These are phyloP conservation scores for Aphidius colemani DNA, from an alignment of 2,888 invertebrate genomes.

Conservation along the genomic window DNA sequence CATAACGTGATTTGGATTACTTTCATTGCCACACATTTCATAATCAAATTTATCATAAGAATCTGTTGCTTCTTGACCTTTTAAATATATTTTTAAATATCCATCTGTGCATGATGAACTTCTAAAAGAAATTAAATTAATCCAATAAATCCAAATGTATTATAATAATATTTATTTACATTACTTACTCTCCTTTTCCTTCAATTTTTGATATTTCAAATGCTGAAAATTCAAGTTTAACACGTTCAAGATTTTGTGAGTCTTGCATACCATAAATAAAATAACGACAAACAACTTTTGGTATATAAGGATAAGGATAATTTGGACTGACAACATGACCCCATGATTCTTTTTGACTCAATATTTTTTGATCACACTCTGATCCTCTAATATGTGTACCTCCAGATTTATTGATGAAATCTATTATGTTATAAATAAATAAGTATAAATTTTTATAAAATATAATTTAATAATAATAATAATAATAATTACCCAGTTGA, in stretches of 20 bases:
- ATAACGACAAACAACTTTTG: constrained; percentile 95
- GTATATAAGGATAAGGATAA: constrained; percentile 93
- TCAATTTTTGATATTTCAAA: constrained; percentile 90
- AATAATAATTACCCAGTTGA: constrained; percentile 81
- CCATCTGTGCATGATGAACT: constrained; percentile 80
- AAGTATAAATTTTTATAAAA: no score
- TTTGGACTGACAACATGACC: constrained; percentile 95
- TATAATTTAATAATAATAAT: background rate
- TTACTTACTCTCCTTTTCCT: constrained; percentile 81
- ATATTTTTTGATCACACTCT: constrained; percentile 98
- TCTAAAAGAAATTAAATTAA: no score
- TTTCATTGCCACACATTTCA: constrained; percentile 84
- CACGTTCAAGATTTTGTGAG: constrained; percentile 92
- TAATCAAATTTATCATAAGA: constrained; percentile 93
- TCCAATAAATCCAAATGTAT: background rate
- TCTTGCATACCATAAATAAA: constrained; percentile 99
- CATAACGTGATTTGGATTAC: constrained; percentile 78
- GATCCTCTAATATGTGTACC: constrained; percentile 95
- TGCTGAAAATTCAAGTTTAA: constrained; percentile 83
- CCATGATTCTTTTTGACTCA: constrained; percentile 89
- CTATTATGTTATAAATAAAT: no score
- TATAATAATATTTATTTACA: constrained; percentile 2
- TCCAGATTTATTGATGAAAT: constrained; percentile 90
- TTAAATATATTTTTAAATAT: constrained; percentile 86
- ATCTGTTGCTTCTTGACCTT: constrained; percentile 90